phyloP scores from a whole-genome alignment of 1,140 invertebrate genomes.

The Aricia agestis region DNA sequence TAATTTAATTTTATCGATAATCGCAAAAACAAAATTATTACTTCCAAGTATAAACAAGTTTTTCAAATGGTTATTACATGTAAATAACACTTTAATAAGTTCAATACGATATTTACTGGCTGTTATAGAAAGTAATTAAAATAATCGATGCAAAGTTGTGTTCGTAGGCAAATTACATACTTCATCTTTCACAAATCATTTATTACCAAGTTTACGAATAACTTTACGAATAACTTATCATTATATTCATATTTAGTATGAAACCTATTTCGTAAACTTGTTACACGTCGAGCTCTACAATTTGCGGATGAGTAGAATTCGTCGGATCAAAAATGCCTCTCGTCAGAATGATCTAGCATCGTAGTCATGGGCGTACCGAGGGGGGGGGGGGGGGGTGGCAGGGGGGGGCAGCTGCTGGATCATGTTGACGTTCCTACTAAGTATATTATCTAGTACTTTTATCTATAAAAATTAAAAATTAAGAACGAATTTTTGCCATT shows the following conservation, averaged over 20 bases:
- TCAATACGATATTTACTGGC: conserved; percentile 17
- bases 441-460: no score
- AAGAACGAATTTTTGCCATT: no score
- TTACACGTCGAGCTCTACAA: no score
- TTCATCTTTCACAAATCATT: background rate
- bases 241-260: background rate
- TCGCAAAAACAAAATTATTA: background rate
- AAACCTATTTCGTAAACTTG: no score
- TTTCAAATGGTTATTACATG: conserved; percentile 13
- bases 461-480: no score
- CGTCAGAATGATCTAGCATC: no score
- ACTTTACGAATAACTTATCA: background rate
- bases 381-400: no score
- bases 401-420: no score
- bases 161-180: conserved; percentile 9
- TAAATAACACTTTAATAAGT: conserved; percentile 18
- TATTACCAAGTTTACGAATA: background rate
- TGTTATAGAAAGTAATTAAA: conserved; percentile 21
- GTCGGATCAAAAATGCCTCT: no score
- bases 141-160: conserved; percentile 10
- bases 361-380: no score
- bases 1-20: conserved; percentile 4
- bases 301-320: no score
- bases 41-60: background rate
- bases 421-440: no score